Evolutionary conservation across 2,797 vertebrate genomes (phyloP).

Genomic region (Lates japonicus): DNA sequence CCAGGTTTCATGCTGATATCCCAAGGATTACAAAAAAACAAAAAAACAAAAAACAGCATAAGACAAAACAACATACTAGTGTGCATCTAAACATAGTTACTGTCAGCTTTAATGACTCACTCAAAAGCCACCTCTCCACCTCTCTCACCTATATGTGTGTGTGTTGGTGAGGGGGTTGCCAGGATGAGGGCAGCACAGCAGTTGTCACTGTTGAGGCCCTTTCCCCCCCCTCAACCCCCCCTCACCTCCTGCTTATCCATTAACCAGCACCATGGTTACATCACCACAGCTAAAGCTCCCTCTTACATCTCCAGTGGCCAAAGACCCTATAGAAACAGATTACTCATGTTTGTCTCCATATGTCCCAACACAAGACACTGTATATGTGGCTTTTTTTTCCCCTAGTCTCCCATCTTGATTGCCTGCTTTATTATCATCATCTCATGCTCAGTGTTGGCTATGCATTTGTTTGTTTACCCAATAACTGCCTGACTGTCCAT

Average conservation of each 20-base stretch:
- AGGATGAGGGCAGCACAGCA: slow-evolving; percentile 47
- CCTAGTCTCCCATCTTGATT: background rate
- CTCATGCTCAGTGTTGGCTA: slow-evolving; percentile 4
- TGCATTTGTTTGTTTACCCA: slow-evolving; percentile 22
- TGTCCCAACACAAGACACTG: background rate
- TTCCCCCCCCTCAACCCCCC: background rate
- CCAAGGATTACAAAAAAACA: background rate
- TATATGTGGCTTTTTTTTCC: background rate
- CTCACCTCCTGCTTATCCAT: slow-evolving; percentile 54
- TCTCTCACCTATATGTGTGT: slow-evolving; percentile 19
- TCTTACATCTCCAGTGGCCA: slow-evolving; percentile 33
- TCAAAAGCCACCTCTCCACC: slow-evolving; percentile 4
- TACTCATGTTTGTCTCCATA: slow-evolving; percentile 20
- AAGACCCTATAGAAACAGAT: slow-evolving; percentile 36
- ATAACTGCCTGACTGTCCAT: slow-evolving; percentile 14
- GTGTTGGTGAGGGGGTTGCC: slow-evolving; percentile 39
- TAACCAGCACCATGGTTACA: slow-evolving; percentile 66
- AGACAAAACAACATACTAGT: background rate
- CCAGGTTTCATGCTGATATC: background rate
- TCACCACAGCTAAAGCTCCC: slow-evolving; percentile 43
- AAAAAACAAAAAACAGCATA: background rate
- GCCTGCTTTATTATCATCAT: background rate
- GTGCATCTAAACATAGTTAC: background rate
- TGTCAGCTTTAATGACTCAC: slow-evolving; percentile 17
- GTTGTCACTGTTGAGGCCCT: slow-evolving; percentile 52